A percentile compares a stretch with the other conserved stretches of the same genome.
Conservation (phyloP, 2,797 vertebrate species). For the Chrysocyon brachyurus region DNA sequence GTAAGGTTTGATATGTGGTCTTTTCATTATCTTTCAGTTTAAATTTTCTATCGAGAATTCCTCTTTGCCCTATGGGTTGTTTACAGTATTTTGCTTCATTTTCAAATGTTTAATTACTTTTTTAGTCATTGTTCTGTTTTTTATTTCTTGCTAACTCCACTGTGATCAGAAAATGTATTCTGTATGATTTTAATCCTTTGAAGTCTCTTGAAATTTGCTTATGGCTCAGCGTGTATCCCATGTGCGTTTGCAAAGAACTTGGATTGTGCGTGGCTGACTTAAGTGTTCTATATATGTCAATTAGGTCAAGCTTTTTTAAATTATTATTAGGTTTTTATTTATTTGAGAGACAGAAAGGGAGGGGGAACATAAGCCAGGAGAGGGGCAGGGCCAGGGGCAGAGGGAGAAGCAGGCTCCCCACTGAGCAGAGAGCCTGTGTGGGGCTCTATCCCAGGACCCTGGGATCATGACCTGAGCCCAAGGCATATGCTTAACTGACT, state of each 20-base stretch:
- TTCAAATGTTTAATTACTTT: conserved; percentile 48
- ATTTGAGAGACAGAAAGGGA: background rate
- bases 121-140: background rate
- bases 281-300: background rate
- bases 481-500: too few species aligned
- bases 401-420: too few species aligned
- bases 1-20: background rate
- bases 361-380: too few species aligned
- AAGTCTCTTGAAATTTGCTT: background rate
- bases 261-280: accelerated
- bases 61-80: background rate
- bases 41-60: conserved; percentile 11
- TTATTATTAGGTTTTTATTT: background rate
- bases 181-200: background rate
- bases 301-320: background rate
- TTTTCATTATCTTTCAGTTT: conserved; percentile 40
- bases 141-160: background rate
- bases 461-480: too few species aligned
- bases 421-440: too few species aligned
- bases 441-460: too few species aligned
- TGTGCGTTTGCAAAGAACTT: background rate
- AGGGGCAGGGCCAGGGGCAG: too few species aligned
- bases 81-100: background rate
- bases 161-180: background rate
- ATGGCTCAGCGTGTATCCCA: background rate